A percentile compares a stretch with the other conserved stretches of the same genome.
phyloP scores from a whole-genome alignment of 2,888 invertebrate species.

The Mimachlamys varia region DNA sequence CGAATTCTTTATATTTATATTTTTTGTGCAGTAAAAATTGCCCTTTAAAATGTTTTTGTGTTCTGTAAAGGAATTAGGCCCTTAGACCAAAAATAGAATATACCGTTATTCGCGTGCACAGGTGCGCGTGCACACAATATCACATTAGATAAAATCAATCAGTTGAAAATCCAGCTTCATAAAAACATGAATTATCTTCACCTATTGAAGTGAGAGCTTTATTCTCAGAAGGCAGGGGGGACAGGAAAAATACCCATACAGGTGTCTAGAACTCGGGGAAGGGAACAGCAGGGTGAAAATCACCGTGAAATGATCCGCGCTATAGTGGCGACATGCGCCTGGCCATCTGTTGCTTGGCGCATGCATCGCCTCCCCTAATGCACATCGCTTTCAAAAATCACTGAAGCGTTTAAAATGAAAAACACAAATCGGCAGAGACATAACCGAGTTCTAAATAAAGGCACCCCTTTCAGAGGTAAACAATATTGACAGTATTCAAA shows the following conservation, averaged over 20 bases:
- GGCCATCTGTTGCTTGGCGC: background rate
- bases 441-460: background rate
- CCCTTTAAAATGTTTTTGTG: too few species aligned
- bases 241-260: background rate
- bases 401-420: background rate
- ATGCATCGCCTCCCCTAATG: background rate
- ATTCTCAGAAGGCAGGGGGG: background rate
- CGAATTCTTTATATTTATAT: too few species aligned
- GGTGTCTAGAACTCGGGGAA: background rate
- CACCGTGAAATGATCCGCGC: background rate
- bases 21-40: too few species aligned
- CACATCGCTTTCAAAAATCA: background rate
- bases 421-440: background rate
- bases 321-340: background rate
- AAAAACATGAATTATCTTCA: constrained; percentile 17
- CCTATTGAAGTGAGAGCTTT: background rate
- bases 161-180: background rate
- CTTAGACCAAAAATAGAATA: background rate
- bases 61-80: too few species aligned
- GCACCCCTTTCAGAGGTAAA: background rate
- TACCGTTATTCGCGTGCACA: constrained; percentile 20
- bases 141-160: constrained; percentile 28
- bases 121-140: background rate
- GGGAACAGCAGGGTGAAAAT: background rate
- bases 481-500: too few species aligned